Evolutionary conservation across 1,140 invertebrate genomes (phyloP).

Genomic region (Himalopsyche phryganea): DNA sequence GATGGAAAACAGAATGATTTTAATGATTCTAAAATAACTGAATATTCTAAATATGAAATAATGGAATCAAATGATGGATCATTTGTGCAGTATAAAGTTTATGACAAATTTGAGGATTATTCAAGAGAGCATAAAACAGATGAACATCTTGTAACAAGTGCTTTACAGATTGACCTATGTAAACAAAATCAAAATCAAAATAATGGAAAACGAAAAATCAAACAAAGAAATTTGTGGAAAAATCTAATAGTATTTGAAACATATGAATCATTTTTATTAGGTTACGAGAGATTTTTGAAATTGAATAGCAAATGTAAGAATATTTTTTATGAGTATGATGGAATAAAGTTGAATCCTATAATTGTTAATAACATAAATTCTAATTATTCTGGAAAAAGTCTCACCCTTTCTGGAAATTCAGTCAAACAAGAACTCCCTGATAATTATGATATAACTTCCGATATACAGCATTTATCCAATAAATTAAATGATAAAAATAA

Average conservation of each 20-base stretch:
- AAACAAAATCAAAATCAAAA: background rate
- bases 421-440: too few species aligned
- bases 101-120: background rate
- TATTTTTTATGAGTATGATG: too few species aligned
- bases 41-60: background rate
- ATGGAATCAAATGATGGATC: slow-evolving; percentile 2
- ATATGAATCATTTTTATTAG: background rate
- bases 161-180: background rate
- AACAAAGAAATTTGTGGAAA: background rate
- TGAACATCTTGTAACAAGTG: background rate
- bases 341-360: too few species aligned
- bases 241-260: background rate
- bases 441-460: too few species aligned
- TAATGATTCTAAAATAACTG: background rate
- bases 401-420: too few species aligned
- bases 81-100: background rate
- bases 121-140: background rate
- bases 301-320: background rate
- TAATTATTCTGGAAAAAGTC: too few species aligned
- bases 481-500: too few species aligned
- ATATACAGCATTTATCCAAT: too few species aligned
- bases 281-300: background rate
- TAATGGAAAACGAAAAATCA: background rate
- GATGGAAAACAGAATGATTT: background rate
- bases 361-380: too few species aligned